Evolutionary conservation across 2,888 invertebrate species (phyloP), one percentile per base, ranked within the genome.

Genomic region (Drosophila kuntzei): DNA sequence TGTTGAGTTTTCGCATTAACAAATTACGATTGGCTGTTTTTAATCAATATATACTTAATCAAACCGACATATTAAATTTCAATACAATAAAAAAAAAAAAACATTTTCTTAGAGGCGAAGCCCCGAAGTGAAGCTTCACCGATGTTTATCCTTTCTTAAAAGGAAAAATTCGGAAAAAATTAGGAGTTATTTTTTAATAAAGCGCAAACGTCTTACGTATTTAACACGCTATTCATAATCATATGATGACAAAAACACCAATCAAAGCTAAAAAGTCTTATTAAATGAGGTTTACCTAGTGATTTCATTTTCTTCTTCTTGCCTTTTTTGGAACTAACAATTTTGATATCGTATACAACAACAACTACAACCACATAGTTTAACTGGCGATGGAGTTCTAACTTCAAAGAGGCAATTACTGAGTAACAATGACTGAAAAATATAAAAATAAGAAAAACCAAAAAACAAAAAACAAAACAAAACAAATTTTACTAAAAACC

Each of bases 371-470:
- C 80, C 73, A 84, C 79, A 87, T 91, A 97, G 97, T 96, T 95
- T 95, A 96, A 96, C 95, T 97, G 98, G 98, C 97, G 97, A 95
- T 96, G 97, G 96, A 97, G 97, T 95, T 95, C 97, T 94, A 96
- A 97, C 96, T 98, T 98, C 97, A 96, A 96, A 96, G 97, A 97
- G 95, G 97, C 97, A 94, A 96, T 97, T 94, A 95, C 96, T 94
- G 95, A 92, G 92, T 92, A 92, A n/a, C n/a, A n/a, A 92, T 92
- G 85, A 86, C 85, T 87, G 86, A 78, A 81, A 81, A 82, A 85
- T 70, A 76, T 78, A 59, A 25, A 27, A 27, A 27, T 9, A 69
- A n/a, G n/a, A n/a, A n/a, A n/a, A n/a, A n/a, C n/a, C n/a, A n/a
- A n/a, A 64, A 58, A 44, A 60, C 62, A 57, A 60, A 16, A 61